Base-by-base conservation (phyloP, 2,797 vertebrate genomes). In the Triplophysa bombifrons region DNA sequence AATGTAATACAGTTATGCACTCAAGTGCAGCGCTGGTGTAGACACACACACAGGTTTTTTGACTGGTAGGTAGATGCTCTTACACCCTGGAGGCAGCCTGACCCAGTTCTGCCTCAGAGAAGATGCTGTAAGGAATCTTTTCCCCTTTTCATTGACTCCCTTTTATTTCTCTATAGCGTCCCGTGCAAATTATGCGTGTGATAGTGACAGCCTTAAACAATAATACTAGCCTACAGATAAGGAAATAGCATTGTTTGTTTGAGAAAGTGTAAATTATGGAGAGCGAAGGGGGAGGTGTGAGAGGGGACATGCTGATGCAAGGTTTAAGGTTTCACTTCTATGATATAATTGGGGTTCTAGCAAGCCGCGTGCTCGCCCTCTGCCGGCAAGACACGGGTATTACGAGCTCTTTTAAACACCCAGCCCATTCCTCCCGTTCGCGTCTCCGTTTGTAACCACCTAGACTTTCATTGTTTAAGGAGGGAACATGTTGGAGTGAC, bases 101-200 rank as follows among this genome's bases (percentile, higher is more conserved):
- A 86, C 85, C 85, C 81, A 86, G 76, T 83, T 86, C 79, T 86
- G 85, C 84, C 82, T 85, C 56, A 38, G 84, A 83, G 76, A 85
- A 78, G 68, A 81, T 76, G 64, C 76, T 79, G 65, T 61, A 81
- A 81, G 72, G 44, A 79, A 73, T 68, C 41, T 73, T 82, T 81
- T 44, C 78, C 84, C 70, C 68, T 67, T 61, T 38, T 81, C 53
- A 81, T 77, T 77, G 56, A 53, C 73, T 78, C 64, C 14, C 55
- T 70, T 50, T 63, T 63, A 13, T 63, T 34, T 34, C 60, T 63
- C 58, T 51, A 53, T 46, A 34, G 79, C 66, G 53, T 60, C 22
- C 50, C 5, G 58, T 41, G 48, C 72, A 80, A 68, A 74, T 70
- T 53, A 65, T 79, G 76, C 34, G 55, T 64, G 50, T 4, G 20